Evolutionary conservation across 2,888 invertebrate species (phyloP).

Genomic region (Lasioglossum lativentre): DNA sequence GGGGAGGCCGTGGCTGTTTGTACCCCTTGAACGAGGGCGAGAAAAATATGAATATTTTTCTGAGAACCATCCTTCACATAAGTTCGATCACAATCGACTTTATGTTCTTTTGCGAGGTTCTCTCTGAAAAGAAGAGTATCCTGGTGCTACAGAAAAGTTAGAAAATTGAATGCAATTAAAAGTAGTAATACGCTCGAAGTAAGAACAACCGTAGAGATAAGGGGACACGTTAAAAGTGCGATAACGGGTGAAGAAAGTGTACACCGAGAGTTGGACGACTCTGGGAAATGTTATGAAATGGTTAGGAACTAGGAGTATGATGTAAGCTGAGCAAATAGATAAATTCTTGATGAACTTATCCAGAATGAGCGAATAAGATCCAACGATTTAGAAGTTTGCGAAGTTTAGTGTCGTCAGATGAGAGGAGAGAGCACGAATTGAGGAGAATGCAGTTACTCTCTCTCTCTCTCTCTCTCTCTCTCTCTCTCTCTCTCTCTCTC

Average conservation of each 20-base stretch:
- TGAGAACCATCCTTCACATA: too few species aligned
- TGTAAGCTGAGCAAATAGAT: background rate
- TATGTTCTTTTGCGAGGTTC: background rate
- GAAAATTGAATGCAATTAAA: constrained; percentile 29
- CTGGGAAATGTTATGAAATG: background rate
- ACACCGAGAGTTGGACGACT: background rate
- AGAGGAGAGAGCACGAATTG: too few species aligned
- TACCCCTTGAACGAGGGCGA: too few species aligned
- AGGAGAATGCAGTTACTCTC: too few species aligned
- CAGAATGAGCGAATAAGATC: background rate
- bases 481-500: too few species aligned
- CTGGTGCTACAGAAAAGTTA: background rate
- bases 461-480: too few species aligned
- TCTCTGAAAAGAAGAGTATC: background rate
- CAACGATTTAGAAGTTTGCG: too few species aligned
- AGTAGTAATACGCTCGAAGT: constrained; percentile 6
- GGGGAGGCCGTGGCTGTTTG: background rate
- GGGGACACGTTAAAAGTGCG: background rate
- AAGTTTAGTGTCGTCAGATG: too few species aligned
- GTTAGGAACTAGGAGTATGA: background rate
- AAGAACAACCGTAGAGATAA: constrained; percentile 2
- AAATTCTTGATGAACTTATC: background rate
- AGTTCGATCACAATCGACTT: too few species aligned
- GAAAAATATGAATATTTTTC: too few species aligned
- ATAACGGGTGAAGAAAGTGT: background rate